Conservation (phyloP, 2,797 vertebrate genomes). For the Limosa lapponica region DNA sequence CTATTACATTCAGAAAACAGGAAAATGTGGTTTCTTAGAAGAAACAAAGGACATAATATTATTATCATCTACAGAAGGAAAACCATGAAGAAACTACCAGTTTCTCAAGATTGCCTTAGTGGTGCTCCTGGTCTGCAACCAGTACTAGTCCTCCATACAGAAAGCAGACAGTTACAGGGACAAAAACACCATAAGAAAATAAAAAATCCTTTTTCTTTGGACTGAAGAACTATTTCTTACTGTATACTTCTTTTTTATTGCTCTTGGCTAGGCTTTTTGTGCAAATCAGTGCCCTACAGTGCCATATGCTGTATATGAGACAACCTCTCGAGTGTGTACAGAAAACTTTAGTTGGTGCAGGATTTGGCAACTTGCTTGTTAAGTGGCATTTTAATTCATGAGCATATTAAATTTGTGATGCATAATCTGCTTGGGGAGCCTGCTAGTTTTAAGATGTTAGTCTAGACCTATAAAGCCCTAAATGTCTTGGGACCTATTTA, state of each 20-base stretch:
- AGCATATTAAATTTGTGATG: slow-evolving; percentile 8
- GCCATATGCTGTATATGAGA: background rate
- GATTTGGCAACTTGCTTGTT: background rate
- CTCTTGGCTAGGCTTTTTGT: background rate
- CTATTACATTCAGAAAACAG: background rate
- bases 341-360: background rate
- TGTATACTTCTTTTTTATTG: background rate
- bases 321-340: background rate
- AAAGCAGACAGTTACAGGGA: background rate
- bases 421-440: slow-evolving; percentile 15
- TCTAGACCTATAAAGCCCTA: slow-evolving; percentile 61
- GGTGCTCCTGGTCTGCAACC: background rate
- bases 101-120: background rate
- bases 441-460: slow-evolving; percentile 51
- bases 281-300: background rate
- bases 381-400: slow-evolving; percentile 21
- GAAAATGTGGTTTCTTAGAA: slow-evolving; percentile 13
- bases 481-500: slow-evolving; percentile 17
- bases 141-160: background rate
- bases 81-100: slow-evolving; percentile 1
- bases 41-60: background rate
- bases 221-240: background rate
- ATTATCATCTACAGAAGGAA: background rate
- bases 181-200: background rate
- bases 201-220: background rate